Conservation (phyloP, 2,888 invertebrate genomes). For the Ecdyonurus torrentis region DNA sequence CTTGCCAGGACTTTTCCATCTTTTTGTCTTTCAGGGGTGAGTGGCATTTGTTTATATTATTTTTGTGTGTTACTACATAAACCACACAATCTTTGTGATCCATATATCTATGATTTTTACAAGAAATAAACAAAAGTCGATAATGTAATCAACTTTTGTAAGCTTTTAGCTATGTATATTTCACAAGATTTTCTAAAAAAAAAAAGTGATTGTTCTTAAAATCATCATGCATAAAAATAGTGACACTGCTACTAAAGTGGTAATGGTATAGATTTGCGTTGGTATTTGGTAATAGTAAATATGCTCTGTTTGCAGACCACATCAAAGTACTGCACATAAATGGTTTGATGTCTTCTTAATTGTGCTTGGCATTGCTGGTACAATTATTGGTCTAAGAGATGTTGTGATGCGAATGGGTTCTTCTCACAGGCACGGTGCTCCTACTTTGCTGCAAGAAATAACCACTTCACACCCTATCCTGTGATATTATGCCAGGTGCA, state of each 20-base stretch:
- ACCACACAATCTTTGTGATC: not conserved
- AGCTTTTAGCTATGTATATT: too few relatives aligned
- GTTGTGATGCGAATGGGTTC: conserved; percentile 13
- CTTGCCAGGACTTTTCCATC: conserved; percentile 26
- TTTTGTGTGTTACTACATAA: not conserved
- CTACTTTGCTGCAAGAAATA: too few relatives aligned
- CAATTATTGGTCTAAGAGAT: conserved; percentile 15
- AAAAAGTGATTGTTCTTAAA: too few relatives aligned
- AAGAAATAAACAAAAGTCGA: not conserved
- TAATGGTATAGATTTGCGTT: too few relatives aligned
- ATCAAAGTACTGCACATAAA: conserved; percentile 12
- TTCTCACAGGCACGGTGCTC: too few relatives aligned
- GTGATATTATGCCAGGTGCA: too few relatives aligned
- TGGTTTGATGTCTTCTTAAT: conserved; percentile 15
- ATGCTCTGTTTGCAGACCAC: conserved; percentile 8
- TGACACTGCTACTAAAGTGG: too few relatives aligned
- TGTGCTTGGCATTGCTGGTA: conserved; percentile 14
- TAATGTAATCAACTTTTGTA: not conserved
- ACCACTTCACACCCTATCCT: too few relatives aligned
- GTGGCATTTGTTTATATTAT: conserved; percentile 19
- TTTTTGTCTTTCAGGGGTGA: conserved; percentile 23
- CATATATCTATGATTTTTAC: not conserved
- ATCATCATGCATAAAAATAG: too few relatives aligned
- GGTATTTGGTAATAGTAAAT: too few relatives aligned
- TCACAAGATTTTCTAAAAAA: too few relatives aligned